phyloP scores from a whole-genome alignment of 2,797 vertebrate genomes.

The Octomys mimax region DNA sequence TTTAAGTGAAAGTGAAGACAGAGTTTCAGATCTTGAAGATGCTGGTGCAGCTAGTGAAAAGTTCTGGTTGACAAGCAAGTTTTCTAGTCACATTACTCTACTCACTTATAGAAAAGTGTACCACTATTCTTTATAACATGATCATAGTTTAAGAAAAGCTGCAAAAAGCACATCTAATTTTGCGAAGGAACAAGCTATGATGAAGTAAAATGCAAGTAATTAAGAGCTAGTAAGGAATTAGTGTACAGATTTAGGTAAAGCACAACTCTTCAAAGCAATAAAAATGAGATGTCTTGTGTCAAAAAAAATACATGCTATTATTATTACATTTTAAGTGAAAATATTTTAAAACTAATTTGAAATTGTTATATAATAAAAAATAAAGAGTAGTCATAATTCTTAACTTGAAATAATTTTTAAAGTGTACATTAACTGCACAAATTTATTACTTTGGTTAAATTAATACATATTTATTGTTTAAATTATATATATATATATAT shows the following conservation, averaged over 20 bases:
- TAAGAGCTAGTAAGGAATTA: neutral
- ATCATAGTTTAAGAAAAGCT: constrained; percentile 29
- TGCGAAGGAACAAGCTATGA: constrained; percentile 1
- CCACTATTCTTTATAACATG: constrained; percentile 28
- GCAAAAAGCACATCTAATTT: constrained; percentile 53
- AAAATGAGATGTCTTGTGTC: neutral
- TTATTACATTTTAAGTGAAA: neutral
- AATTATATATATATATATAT: too few relatives aligned
- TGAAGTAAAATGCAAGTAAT: neutral
- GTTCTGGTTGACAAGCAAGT: constrained; percentile 26
- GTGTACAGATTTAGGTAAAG: constrained; percentile 44
- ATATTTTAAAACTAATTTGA: neutral
- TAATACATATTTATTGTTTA: neutral
- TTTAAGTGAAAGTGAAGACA: too few relatives aligned
- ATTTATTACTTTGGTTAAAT: neutral
- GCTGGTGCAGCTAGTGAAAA: neutral
- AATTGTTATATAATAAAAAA: neutral
- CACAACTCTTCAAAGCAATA: constrained; percentile 33
- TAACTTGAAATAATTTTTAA: neutral
- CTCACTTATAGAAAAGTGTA: constrained; percentile 26
- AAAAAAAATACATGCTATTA: neutral
- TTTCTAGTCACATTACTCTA: neutral
- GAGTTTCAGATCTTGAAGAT: too few relatives aligned
- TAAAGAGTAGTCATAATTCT: neutral
- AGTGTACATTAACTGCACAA: neutral